A percentile compares a stretch with the other conserved stretches of the same genome.
Conservation (phyloP, 2,113 vertebrate genomes). For the Mastomys natalensis region DNA sequence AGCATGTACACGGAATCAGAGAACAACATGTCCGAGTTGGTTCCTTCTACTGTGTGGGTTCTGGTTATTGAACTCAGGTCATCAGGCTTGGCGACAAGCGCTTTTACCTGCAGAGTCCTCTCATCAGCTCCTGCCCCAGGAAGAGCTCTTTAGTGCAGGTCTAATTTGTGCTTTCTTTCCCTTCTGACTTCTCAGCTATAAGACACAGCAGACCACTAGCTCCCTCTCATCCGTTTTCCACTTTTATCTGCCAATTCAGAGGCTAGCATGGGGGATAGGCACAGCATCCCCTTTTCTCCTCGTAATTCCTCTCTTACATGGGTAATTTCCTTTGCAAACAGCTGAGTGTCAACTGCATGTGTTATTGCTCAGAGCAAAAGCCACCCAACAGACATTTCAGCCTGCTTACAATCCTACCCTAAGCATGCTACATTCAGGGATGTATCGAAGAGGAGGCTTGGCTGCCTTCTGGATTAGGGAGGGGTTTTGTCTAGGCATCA, state of each 20-base stretch:
- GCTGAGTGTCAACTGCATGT: neutral
- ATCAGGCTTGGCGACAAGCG: neutral
- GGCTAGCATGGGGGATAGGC: neutral
- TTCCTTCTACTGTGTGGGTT: too few species aligned
- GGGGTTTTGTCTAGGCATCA: neutral
- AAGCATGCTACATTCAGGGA: neutral
- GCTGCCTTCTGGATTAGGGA: neutral
- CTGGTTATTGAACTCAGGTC: too few species aligned
- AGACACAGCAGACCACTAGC: neutral
- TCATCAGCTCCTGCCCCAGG: neutral
- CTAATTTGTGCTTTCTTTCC: neutral
- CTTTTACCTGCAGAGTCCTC: neutral
- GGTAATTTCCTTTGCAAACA: neutral
- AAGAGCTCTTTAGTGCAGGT: neutral
- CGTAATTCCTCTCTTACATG: neutral
- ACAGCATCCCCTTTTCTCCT: neutral
- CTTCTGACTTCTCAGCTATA: neutral
- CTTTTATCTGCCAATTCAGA: neutral
- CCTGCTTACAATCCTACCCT: neutral
- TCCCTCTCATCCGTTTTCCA: neutral
- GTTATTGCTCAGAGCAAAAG: neutral
- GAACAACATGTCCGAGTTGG: too few species aligned
- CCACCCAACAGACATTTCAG: neutral
- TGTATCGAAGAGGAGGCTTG: neutral
- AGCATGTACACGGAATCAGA: too few species aligned